phyloP scores from a whole-genome alignment of 1,140 invertebrate species.

The Lepidurus packardi region DNA sequence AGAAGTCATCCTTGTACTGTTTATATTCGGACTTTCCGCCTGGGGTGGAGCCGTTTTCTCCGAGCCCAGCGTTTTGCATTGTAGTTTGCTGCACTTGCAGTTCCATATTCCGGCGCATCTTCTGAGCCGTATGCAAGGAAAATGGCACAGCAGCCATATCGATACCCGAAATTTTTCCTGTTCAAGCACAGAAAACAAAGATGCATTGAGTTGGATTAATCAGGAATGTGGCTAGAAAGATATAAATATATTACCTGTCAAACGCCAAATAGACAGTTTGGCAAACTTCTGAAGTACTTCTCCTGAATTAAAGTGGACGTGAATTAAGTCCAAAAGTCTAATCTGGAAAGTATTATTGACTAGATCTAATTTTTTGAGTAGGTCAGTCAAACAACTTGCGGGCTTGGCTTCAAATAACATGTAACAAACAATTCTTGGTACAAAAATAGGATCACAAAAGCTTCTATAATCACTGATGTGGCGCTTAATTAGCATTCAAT shows the following conservation, averaged over 20 bases:
- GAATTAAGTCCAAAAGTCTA: not conserved
- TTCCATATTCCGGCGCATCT: conserved; percentile 37
- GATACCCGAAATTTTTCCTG: not conserved
- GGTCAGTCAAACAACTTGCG: not conserved
- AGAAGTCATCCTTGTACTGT: conserved; percentile 16
- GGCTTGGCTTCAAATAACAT: conserved; percentile 5
- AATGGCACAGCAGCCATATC: conserved; percentile 39
- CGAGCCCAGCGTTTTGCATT: conserved; percentile 29
- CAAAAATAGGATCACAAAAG: not conserved
- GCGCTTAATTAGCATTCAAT: not conserved
- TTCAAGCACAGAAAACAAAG: not conserved
- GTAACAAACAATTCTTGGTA: not conserved
- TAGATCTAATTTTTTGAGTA: not conserved
- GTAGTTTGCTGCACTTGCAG: conserved; percentile 19
- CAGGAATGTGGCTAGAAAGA: not conserved
- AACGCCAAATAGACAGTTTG: not conserved
- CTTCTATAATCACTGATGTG: not conserved
- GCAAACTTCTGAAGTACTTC: not conserved
- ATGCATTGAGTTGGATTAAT: not conserved
- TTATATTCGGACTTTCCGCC: conserved; percentile 23
- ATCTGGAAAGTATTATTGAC: not conserved
- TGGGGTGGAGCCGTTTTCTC: conserved; percentile 28
- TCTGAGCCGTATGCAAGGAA: conserved; percentile 38
- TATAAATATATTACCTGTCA: not conserved
- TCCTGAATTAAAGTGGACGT: not conserved